Evolutionary conservation across 1,140 invertebrate species (phyloP), one percentile per base, ranked within the genome.

Genomic region (Drosophila arawakana): DNA sequence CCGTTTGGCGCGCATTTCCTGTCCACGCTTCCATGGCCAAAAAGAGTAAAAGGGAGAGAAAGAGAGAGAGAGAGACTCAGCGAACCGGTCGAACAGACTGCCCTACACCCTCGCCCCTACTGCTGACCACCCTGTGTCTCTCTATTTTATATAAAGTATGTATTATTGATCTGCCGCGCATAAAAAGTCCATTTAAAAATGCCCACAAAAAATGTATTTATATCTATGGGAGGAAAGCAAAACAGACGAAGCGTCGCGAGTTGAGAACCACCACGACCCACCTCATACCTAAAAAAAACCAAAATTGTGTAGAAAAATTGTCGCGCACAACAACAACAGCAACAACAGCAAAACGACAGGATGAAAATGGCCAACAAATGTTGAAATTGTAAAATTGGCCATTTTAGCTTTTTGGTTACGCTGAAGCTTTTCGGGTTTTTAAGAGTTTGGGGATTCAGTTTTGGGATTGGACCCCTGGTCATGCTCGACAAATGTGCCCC

Each of bases 121-220:
- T 44, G 15, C 58, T 15, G 4, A 15, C 21, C 34, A 2, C 13
- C 25, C n/a, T 11, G 41, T 71, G 43, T 71, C 34, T 72, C 69
- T 84, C 62, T 77, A 71, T 73, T 62, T 68, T 79, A 77, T 88
- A 86, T 82, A 88, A 72, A 76, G 68, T 76, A 72, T 76, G 61
- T 89, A 83, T 89, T 88, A 88, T 88, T 88, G 84, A 89, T 84
- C 84, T 89, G 84, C 84, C 80, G 84, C 84, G 84, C 84, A 88
- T 88, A 88, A 88, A 88, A 88, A 88, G 80, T 84, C 84, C 84
- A 89, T 89, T 89, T 89, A 89, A 89, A 89, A 89, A 69, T 69
- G 46, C 55, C 35, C 13, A 47, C 65, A 66, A 65, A 73, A 71
- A 54, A 68, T 68, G 67, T 66, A 54, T 11, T 21, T 1, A 13